Conservation (phyloP, 35 echinoderm and acorn worm species). For the Diadema setosum region DNA sequence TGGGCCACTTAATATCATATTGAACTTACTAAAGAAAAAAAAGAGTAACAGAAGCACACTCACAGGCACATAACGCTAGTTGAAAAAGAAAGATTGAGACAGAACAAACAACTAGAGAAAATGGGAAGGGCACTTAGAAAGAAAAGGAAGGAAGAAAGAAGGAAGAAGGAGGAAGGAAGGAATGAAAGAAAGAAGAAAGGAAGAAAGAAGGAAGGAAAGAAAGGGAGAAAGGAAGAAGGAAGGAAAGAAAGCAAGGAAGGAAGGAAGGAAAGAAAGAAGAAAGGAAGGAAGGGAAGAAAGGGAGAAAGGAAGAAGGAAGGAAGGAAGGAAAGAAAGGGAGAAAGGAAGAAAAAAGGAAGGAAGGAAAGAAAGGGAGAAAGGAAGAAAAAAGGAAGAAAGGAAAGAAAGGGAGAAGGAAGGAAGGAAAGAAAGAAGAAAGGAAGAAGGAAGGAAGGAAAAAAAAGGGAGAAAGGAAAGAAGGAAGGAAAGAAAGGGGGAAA, state of each 20-base stretch:
- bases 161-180: not conserved
- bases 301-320: not conserved
- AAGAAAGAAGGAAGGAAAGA: not conserved
- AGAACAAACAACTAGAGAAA: not conserved
- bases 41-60: not conserved
- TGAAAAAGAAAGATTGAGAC: not conserved
- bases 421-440: too few relatives aligned
- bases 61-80: not conserved
- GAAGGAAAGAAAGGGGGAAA: too few relatives aligned
- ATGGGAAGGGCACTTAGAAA: not conserved
- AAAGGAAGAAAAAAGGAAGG: too few relatives aligned
- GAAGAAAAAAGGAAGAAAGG: too few relatives aligned
- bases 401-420: too few relatives aligned
- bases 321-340: not conserved
- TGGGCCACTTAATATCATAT: not conserved
- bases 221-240: not conserved
- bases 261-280: not conserved
- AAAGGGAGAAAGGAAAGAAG: too few relatives aligned
- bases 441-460: too few relatives aligned
- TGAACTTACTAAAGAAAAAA: not conserved
- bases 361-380: too few relatives aligned
- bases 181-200: not conserved
- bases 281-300: not conserved
- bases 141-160: not conserved
- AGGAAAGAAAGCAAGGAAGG: not conserved